phyloP scores from a whole-genome alignment of 2,888 invertebrate species.

The Dromius quadrimaculatus region DNA sequence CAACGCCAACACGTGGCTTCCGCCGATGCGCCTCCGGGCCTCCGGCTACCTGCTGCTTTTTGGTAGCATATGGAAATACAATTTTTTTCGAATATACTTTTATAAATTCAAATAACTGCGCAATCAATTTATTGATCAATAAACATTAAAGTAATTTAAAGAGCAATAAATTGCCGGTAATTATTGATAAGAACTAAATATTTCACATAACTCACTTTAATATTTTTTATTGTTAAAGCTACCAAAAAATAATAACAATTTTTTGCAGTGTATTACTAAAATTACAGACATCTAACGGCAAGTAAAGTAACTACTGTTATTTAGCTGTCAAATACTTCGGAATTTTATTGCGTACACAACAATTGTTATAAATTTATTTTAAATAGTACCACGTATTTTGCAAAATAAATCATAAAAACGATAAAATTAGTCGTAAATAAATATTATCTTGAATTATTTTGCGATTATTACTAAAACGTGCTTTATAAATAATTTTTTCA shows the following conservation, averaged over 20 bases:
- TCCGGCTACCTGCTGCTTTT: slow-evolving; percentile 14
- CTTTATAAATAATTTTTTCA: no score
- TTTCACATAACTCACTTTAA: slow-evolving; percentile 32
- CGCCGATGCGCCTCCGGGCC: slow-evolving; percentile 9
- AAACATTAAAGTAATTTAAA: slow-evolving; percentile 11
- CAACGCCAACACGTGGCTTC: slow-evolving; percentile 24
- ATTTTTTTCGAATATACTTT: neutral
- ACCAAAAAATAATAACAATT: no score
- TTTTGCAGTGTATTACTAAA: no score
- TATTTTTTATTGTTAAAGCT: no score
- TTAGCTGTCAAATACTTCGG: no score
- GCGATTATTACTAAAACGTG: neutral
- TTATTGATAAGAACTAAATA: slow-evolving; percentile 19
- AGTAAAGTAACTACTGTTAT: no score
- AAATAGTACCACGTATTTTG: neutral
- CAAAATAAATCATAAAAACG: neutral
- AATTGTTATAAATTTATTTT: neutral
- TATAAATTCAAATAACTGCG: neutral
- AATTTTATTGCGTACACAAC: no score
- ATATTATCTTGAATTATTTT: slow-evolving; percentile 13
- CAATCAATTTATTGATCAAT: no score
- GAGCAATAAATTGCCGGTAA: slow-evolving; percentile 12
- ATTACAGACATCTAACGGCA: no score
- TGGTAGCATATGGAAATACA: slow-evolving; percentile 17
- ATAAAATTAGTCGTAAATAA: slow-evolving; percentile 7